A percentile compares a stretch with the other conserved stretches of the same genome.
These are phyloP conservation scores for Rhabdomys pumilio DNA, from an alignment of 2,797 vertebrate genomes.

Conservation along the genomic window DNA sequence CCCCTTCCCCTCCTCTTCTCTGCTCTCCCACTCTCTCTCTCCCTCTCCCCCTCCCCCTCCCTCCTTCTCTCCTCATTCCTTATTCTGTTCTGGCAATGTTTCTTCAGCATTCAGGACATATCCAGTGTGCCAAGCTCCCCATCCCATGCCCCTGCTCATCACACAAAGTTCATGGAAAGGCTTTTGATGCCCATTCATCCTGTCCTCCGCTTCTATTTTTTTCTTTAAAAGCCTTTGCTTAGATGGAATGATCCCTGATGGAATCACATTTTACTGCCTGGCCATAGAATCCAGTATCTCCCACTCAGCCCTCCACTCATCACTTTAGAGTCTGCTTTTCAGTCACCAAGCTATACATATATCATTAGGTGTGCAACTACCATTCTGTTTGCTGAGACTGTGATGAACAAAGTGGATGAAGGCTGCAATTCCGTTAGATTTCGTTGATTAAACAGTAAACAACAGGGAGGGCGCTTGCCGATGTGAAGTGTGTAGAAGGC, in stretches of 20 bases:
- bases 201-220: background rate
- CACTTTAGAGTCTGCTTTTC: background rate
- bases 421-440: background rate
- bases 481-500: fast-evolving
- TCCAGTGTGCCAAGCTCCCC: background rate
- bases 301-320: no score
- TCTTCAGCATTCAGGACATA: no score
- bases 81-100: background rate
- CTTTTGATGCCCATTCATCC: no score
- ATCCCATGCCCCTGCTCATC: fast-evolving
- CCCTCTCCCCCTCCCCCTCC: no score
- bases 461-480: background rate
- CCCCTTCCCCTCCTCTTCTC: no score
- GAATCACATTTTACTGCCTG: background rate
- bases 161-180: fast-evolving
- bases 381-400: fast-evolving
- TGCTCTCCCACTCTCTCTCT: fast-evolving
- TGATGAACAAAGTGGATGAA: fast-evolving
- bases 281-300: fast-evolving
- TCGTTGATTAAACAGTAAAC: background rate
- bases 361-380: no score
- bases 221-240: background rate
- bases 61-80: background rate
- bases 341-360: background rate
- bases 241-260: background rate